Conservation (phyloP, 2,888 invertebrate genomes). For the Ptychoptera albimana region DNA sequence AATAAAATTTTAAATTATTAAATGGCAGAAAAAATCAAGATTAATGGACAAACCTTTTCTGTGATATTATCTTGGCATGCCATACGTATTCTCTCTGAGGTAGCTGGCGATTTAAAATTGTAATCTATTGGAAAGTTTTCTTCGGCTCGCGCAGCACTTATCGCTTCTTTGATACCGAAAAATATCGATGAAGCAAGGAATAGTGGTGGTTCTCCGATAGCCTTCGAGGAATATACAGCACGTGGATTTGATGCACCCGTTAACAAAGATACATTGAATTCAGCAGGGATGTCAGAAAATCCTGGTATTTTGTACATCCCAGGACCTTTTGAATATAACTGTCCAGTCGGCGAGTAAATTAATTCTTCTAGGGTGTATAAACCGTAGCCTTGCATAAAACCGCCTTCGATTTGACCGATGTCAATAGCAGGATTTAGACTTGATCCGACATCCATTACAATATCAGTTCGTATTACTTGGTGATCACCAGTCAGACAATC, state of each 20-base stretch:
- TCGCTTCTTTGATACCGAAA: slow-evolving; percentile 82
- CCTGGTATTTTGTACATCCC: slow-evolving; percentile 91
- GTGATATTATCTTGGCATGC: slow-evolving; percentile 76
- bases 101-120: slow-evolving; percentile 67
- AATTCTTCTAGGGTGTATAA: slow-evolving; percentile 82
- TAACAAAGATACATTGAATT: slow-evolving; percentile 83
- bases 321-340: slow-evolving; percentile 71
- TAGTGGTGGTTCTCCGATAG: slow-evolving; percentile 89
- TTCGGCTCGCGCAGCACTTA: slow-evolving; percentile 60
- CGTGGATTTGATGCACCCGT: slow-evolving; percentile 81
- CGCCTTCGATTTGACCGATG: slow-evolving; percentile 93
- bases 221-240: slow-evolving; percentile 94
- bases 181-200: slow-evolving; percentile 77
- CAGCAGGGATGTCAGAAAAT: slow-evolving; percentile 77
- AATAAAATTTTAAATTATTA: slow-evolving; percentile 6
- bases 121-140: slow-evolving; percentile 44
- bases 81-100: slow-evolving; percentile 76
- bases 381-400: slow-evolving; percentile 87
- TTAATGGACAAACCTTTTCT: slow-evolving; percentile 39
- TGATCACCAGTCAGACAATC: slow-evolving; percentile 92
- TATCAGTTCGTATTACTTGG: slow-evolving; percentile 72
- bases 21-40: slow-evolving; percentile 5
- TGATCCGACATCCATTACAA: slow-evolving; percentile 93
- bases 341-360: slow-evolving; percentile 70
- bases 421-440: slow-evolving; percentile 94